phyloP scores from a whole-genome alignment of 2,113 vertebrate genomes.

The Rallus limicola region DNA sequence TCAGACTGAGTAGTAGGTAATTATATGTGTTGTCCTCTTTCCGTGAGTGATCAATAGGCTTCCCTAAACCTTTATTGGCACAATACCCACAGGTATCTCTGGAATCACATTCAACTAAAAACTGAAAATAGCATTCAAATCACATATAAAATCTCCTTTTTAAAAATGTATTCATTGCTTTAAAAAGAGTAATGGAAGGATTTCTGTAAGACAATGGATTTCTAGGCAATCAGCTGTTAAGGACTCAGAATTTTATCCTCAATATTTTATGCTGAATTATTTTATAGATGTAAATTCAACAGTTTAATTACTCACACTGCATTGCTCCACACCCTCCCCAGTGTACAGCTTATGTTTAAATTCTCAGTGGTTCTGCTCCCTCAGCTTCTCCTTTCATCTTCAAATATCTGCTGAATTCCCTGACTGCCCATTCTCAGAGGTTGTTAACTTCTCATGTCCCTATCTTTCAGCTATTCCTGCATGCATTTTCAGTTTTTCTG shows the following conservation, averaged over 20 bases:
- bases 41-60: neutral
- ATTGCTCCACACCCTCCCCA: neutral
- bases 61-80: neutral
- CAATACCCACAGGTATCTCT: neutral
- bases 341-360: neutral
- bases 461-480: constrained; percentile 35
- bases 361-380: neutral
- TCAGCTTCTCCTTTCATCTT: constrained; percentile 28
- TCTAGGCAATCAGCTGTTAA: neutral
- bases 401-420: constrained; percentile 36
- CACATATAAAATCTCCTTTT: neutral
- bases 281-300: neutral
- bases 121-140: neutral
- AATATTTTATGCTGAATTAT: neutral
- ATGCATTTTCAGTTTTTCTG: constrained; percentile 19
- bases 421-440: neutral
- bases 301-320: constrained; percentile 25
- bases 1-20: neutral
- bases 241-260: neutral
- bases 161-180: neutral
- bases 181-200: neutral
- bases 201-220: neutral
- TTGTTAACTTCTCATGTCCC: constrained; percentile 1
- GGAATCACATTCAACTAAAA: neutral
- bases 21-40: neutral